A percentile compares a stretch with the other conserved stretches of the same genome.
Evolutionary conservation across 1,140 invertebrate genomes (phyloP).

Genomic region (Aphis craccivora): DNA sequence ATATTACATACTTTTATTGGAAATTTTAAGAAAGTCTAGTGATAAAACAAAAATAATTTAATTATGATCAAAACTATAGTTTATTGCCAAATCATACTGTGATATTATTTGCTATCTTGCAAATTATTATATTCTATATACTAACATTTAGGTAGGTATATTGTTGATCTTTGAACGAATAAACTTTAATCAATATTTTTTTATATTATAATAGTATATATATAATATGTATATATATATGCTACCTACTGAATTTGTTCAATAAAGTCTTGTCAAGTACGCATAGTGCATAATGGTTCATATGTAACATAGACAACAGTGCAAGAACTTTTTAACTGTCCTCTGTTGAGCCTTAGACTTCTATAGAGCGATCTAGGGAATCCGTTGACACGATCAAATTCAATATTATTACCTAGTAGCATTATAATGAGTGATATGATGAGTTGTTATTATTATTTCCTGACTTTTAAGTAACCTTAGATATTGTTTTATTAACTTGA

Average conservation of each 20-base stretch:
- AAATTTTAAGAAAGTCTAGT: background rate
- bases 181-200: no score
- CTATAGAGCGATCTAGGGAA: no score
- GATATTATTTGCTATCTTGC: no score
- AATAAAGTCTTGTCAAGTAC: no score
- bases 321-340: background rate
- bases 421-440: background rate
- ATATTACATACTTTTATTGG: background rate
- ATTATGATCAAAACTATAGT: background rate
- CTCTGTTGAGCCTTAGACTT: background rate
- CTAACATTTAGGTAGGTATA: no score
- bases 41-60: background rate
- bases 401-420: background rate
- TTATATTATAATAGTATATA: no score
- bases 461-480: background rate
- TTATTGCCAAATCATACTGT: no score
- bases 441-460: background rate
- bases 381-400: background rate
- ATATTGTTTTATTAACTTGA: background rate
- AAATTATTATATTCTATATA: no score
- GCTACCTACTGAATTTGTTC: no score
- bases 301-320: background rate
- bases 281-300: no score
- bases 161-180: no score
- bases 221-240: no score